A percentile compares a stretch with the other conserved stretches of the same genome.
Conservation (phyloP, 2,888 invertebrate genomes). For the Nemotelus nigrinus region DNA sequence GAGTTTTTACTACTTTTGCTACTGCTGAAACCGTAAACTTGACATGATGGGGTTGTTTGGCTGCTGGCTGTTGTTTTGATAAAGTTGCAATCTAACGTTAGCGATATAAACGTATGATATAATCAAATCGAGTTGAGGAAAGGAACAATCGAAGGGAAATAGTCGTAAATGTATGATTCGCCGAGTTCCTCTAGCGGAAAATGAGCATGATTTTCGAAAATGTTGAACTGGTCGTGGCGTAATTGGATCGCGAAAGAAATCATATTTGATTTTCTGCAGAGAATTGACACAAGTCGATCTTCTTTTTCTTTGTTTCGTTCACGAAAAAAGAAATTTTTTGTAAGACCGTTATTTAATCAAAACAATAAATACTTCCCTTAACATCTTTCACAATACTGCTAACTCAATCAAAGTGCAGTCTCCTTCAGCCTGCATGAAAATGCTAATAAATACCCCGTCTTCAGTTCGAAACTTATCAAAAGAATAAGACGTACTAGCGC, state of each 20-base stretch:
- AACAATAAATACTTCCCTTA: too few relatives aligned
- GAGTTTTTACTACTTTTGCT: conserved; percentile 8
- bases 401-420: not conserved
- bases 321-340: too few relatives aligned
- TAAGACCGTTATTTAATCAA: too few relatives aligned
- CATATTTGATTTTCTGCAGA: too few relatives aligned
- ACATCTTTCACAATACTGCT: too few relatives aligned
- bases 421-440: not conserved
- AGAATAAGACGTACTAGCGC: not conserved
- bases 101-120: not conserved
- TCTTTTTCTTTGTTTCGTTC: too few relatives aligned
- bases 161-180: not conserved
- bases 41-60: conserved; percentile 14
- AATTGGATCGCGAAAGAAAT: too few relatives aligned
- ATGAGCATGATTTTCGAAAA: too few relatives aligned
- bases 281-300: too few relatives aligned
- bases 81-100: not conserved
- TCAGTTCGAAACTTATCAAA: not conserved
- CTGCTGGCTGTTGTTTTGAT: not conserved
- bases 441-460: not conserved
- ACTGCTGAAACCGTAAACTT: conserved; percentile 11
- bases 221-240: too few relatives aligned
- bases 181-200: too few relatives aligned
- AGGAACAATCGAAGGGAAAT: not conserved
- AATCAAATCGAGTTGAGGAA: not conserved